Evolutionary conservation across 2,113 vertebrate genomes (phyloP), one percentile per base, ranked within the genome.

Genomic region (Crotalus horridus): DNA sequence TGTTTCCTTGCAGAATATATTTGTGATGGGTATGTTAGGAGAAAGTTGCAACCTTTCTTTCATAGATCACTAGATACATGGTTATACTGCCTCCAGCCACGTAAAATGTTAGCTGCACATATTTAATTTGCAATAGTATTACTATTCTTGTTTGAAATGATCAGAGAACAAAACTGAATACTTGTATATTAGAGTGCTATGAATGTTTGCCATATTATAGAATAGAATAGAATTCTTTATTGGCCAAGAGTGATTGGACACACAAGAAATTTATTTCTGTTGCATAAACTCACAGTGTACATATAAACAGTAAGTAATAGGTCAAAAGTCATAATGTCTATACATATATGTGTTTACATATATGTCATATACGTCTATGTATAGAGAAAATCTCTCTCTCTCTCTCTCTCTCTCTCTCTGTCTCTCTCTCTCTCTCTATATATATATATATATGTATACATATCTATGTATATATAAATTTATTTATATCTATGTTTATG

Each of bases 131-230:
- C 90, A 96, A 23, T 93, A 0, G 92, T 81, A 95, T 58, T 91
- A 89, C 20, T 55, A 87, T 90, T 87, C 89, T 87, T 94, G 87
- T 87, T 96, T 91, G 90, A 86, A 92, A 89, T 95, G 91, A 95
- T 96, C 92, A 89, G 81, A 95, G 88, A 93, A 92, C 90, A 95
- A 95, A 97, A 96, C 91, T 95, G 94, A 95, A 95, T 96, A 96
- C 74, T 94, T 97, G 91, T 96, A 96, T 96, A 95, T 98, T 98
- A 97, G 97, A 97, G 97, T 97, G 98, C 97, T 98, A 96, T 97
- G 94, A 96, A 97, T 97, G 95, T 96, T 97, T 95, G 97, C 97
- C 98, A 98, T 98, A 98, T 98, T 98, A 97, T 55, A 56, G 55
- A 9, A 8, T 24, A 24, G 56, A 59, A 59, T 59, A 5, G 4